Conservation (phyloP, 2,797 vertebrate species). For the Oreonectes daqikongensis region DNA sequence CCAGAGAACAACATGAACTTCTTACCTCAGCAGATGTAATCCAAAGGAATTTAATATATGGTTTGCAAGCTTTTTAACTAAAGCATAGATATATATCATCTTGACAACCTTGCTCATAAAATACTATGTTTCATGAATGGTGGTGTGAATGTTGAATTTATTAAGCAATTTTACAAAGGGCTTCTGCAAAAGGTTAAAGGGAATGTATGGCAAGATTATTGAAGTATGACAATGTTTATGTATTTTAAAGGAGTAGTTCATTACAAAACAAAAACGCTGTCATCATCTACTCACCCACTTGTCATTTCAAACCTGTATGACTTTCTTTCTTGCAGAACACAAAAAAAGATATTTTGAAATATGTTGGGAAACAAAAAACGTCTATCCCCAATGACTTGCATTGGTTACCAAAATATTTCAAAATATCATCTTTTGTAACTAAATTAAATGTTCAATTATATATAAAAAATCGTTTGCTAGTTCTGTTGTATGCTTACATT, state of each 20-base stretch:
- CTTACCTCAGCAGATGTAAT: slow-evolving; percentile 17
- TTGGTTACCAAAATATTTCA: too few species aligned
- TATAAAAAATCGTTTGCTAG: too few species aligned
- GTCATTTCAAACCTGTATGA: too few species aligned
- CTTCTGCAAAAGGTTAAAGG: not conserved
- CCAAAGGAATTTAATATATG: not conserved
- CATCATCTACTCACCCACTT: too few species aligned
- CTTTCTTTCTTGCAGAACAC: too few species aligned
- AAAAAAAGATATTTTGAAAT: too few species aligned
- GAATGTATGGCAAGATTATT: not conserved
- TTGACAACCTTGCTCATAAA: not conserved
- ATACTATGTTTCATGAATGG: not conserved
- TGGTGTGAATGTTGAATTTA: not conserved
- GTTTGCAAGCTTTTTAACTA: not conserved
- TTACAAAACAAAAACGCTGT: too few species aligned
- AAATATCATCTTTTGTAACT: too few species aligned
- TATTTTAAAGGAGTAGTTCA: too few species aligned
- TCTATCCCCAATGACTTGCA: too few species aligned
- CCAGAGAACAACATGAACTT: not conserved
- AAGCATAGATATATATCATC: not conserved
- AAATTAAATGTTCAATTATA: not conserved
- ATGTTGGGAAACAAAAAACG: too few species aligned
- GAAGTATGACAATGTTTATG: not conserved
- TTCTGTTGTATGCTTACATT: not conserved
- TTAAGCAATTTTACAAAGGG: not conserved